phyloP scores from a whole-genome alignment of 2,888 invertebrate species.

The Pycnomerus fuliginosus region DNA sequence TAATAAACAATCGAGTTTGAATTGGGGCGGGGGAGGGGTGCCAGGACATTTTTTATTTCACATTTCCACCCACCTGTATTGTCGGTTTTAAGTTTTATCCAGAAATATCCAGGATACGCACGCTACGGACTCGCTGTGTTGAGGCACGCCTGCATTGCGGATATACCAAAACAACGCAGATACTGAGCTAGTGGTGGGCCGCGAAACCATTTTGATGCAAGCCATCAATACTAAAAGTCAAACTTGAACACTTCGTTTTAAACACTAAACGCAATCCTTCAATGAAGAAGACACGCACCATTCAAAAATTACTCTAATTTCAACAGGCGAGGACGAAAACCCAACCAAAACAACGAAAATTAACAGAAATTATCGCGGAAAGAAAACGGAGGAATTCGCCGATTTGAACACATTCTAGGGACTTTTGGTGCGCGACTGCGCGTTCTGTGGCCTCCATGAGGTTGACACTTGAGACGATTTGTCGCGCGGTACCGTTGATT shows the following conservation, averaged over 20 bases:
- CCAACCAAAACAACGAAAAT: slow-evolving; percentile 18
- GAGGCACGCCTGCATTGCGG: slow-evolving; percentile 55
- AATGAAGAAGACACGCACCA: too few relatives aligned
- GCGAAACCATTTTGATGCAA: slow-evolving; percentile 53
- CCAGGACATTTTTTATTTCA: slow-evolving; percentile 1
- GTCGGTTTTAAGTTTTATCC: slow-evolving; percentile 44
- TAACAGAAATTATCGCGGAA: slow-evolving; percentile 7
- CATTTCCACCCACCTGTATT: slow-evolving; percentile 38
- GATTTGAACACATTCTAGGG: slow-evolving; percentile 30
- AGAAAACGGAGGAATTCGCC: slow-evolving; percentile 24
- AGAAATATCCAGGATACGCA: slow-evolving; percentile 50
- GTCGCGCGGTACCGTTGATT: too few relatives aligned
- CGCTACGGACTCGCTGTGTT: slow-evolving; percentile 49
- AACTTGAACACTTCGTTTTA: slow-evolving; percentile 21
- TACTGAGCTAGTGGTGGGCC: slow-evolving; percentile 53
- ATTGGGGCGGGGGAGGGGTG: slow-evolving; percentile 44
- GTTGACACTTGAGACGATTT: too few relatives aligned
- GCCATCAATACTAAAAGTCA: slow-evolving; percentile 46
- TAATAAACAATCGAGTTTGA: slow-evolving; percentile 37
- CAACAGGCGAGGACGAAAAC: slow-evolving; percentile 3
- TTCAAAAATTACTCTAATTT: background rate
- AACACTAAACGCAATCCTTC: slow-evolving; percentile 4
- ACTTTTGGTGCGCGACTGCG: background rate
- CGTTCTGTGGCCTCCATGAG: too few relatives aligned
- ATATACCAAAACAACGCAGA: slow-evolving; percentile 54